Base-by-base conservation (phyloP, 1,140 invertebrate species). In the Drosophila willistoni region DNA sequence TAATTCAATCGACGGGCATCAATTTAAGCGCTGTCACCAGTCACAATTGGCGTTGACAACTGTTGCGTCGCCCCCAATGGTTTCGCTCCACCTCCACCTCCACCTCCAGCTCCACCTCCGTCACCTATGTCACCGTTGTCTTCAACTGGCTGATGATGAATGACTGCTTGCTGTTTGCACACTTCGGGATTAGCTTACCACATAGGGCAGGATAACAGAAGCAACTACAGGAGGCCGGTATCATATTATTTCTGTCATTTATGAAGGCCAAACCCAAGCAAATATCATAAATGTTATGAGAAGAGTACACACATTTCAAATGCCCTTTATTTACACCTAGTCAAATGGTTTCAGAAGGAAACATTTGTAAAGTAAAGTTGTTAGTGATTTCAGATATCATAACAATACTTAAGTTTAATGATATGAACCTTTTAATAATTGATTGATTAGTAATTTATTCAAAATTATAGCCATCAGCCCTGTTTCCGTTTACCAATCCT, bases 1-100 rank as follows among this genome's bases (percentile, higher is more conserved):
- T 87, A 78, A 80, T 81, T 81, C 84, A 89, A 87, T 87, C 84
- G 84, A 79, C 69, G 77, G 73, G 68, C 83, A 89, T 87, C 83
- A 87, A 83, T 80, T 89, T 79, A 83, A 77, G 84, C 74, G 83
- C 79, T 82, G 77, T 89, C 84, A 87, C 65, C 77, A 77, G 67
- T 54, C 68, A 64, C 84, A 83, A 84, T 80, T 80, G 77, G 14
- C 71, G 65, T 65, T 78, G 80, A 89, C 79, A 87, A 83, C 73
- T 86, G 76, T 72, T 42, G 73, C 73, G 64, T 63, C 7, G 12
- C 39, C 42, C 12, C 42, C 61, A 14, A 25, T 59, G 56, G 25
- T 14, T 59, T n/a, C 25, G 57, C 60, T 56, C 17, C 47, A 5
- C 1, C 29, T 17, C 25, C 17, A 13, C 9, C 56, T 19, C 14